Base-by-base conservation (phyloP, 2,113 vertebrate genomes). In the Cavia aperea region DNA sequence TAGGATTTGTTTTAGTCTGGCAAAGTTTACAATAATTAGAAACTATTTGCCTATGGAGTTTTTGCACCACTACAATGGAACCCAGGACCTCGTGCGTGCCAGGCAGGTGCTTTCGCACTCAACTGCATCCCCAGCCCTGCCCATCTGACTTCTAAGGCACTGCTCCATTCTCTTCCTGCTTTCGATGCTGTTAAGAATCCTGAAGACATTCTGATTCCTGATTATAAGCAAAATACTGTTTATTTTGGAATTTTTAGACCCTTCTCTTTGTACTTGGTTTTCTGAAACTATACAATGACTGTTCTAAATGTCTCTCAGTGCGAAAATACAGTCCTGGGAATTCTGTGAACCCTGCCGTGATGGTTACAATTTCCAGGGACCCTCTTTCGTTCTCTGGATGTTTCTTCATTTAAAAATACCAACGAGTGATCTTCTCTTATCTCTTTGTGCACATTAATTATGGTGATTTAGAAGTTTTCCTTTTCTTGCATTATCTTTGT, bases 391-490 rank as follows among this genome's bases (percentile, higher is more conserved):
- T 49, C n/a, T 89, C 83, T 87, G 58, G 46, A 89, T 60, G 7
- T 87, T 90, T 16, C 15, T 85, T 81, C 85, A 88, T 24, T 86
- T 85, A 60, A 90, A 92, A 94, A 65, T 29, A 81, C 81, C 82
- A 92, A 68, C 63, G 23, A 81, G 51, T 62, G 24, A 54, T 51
- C 49, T 70, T 81, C 19, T 83, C 75, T 73, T 72, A 54, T 83
- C 49, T 83, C n/a, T 91, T 63, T 81, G 65, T 85, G 24, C 60
- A 54, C 79, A 92, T 63, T 62, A 88, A 85, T 85, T 54, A 68
- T n/a, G 66, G 16, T 51, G 15, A 86, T 49, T 86, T 94, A 81
- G 73, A 91, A 36, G 33, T 70, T 87, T 89, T 49, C 15, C 54
- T 94, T 85, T 70, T 81, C 63, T 58, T 85, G 36, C 12, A 26